Base-by-base conservation (phyloP, 1,140 invertebrate species). In the Drosophila trapezifrons region DNA sequence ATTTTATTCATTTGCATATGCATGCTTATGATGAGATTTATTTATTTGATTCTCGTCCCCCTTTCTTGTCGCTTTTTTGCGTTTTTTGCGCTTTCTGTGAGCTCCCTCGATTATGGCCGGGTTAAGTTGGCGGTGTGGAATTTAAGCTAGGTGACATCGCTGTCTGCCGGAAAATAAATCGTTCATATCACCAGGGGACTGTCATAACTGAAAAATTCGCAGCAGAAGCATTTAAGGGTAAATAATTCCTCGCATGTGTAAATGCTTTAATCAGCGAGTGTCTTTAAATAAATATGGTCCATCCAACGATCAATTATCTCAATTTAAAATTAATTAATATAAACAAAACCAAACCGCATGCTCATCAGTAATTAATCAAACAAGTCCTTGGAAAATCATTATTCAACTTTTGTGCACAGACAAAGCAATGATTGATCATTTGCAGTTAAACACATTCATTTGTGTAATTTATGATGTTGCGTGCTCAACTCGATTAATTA, bases 1-100 rank as follows among this genome's bases (percentile, higher is more conserved):
- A 75, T 75, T 74, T 75, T 74, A 74, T 75, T 75, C 57, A 75
- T 75, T 75, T 75, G 72, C 72, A 74, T 75, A 75, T 75, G 72
- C 59, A 74, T 56, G 72, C 71, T 75, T 75, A 75, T 75, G 72
- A 75, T 71, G 67, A 70, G 67, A 71, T 71, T 71, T 71, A 70
- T 70, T 69, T 56, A 69, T 70, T 46, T 69, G 66, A 56, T 69
- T 56, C 37, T 29, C 37, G 37, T n/a, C 15, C 46, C 51, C 29
- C 9, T 20, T 32, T 38, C 12, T 25, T 18, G 20, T n/a, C 27
- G 7, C 32, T 27, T n/a, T 29, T 9, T 38, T 4, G 15, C 37
- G 22, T n/a, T 54, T 29, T 46, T 35, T 45, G 32, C 7, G 32
- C n/a, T 38, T 49, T 38, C 32, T 29, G 29, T 32, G 29, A 2